phyloP scores from a whole-genome alignment of 2,113 vertebrate genomes.

The Papio anubis region DNA sequence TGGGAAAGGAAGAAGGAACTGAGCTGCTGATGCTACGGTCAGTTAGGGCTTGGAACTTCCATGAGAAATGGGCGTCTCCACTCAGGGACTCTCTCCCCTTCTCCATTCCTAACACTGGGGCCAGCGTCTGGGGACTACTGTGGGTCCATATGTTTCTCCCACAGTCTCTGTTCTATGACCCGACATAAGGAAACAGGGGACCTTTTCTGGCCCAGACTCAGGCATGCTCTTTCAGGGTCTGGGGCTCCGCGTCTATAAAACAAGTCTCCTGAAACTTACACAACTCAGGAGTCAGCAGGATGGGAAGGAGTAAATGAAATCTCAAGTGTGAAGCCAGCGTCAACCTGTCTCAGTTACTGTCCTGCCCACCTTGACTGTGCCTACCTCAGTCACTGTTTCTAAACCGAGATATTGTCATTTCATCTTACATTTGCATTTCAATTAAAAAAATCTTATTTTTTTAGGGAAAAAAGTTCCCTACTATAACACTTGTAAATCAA shows the following conservation, averaged over 20 bases:
- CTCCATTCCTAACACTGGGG: rapidly evolving
- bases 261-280: rapidly evolving
- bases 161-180: rapidly evolving
- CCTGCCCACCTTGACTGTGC: too few species aligned
- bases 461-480: rapidly evolving
- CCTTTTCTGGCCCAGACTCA: too few species aligned
- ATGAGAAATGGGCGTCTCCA: rapidly evolving
- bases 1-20: too few species aligned
- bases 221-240: neutral
- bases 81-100: too few species aligned
- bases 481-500: neutral
- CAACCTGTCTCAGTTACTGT: too few species aligned
- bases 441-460: neutral
- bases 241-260: rapidly evolving
- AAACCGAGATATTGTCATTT: neutral
- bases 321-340: rapidly evolving
- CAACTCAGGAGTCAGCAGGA: rapidly evolving
- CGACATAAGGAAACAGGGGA: rapidly evolving
- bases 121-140: rapidly evolving
- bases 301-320: rapidly evolving
- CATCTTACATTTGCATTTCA: neutral
- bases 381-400: too few species aligned
- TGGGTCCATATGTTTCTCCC: rapidly evolving
- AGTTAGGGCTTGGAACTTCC: rapidly evolving
- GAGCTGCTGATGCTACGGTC: too few species aligned